phyloP scores from a whole-genome alignment of 1,140 invertebrate species.

The Halesus radiatus region DNA sequence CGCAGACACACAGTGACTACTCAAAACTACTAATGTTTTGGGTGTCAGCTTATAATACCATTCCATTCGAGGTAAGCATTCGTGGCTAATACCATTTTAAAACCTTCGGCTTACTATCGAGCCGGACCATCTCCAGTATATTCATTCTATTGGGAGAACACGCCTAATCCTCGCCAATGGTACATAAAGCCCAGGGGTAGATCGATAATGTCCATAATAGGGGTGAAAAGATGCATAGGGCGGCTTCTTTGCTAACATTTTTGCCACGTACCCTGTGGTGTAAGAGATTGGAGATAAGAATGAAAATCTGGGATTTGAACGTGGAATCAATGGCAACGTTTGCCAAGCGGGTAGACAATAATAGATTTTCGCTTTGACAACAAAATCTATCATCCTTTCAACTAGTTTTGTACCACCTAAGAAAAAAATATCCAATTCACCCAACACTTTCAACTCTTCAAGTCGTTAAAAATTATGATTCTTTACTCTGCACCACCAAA shows the following conservation, averaged over 20 bases:
- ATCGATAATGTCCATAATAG: slow-evolving; percentile 54
- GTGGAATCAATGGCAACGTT: slow-evolving; percentile 50
- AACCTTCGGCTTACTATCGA: slow-evolving; percentile 50
- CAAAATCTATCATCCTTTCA: neutral
- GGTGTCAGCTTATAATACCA: slow-evolving; percentile 50
- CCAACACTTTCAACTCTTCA: neutral
- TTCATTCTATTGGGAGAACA: slow-evolving; percentile 37
- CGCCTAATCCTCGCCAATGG: slow-evolving; percentile 47
- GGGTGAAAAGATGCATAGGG: slow-evolving; percentile 41
- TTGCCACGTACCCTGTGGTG: slow-evolving; percentile 53
- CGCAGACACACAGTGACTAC: slow-evolving; percentile 22
- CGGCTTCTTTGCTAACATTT: slow-evolving; percentile 51
- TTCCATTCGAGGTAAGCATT: slow-evolving; percentile 40
- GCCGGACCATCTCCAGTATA: slow-evolving; percentile 42
- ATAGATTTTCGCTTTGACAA: slow-evolving; percentile 25
- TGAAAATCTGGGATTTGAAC: slow-evolving; percentile 48
- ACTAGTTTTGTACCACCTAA: neutral
- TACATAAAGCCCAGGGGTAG: slow-evolving; percentile 40
- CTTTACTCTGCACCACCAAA: neutral
- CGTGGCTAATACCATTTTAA: slow-evolving; percentile 53
- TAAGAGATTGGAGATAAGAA: slow-evolving; percentile 54
- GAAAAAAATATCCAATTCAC: neutral
- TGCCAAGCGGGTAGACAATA: slow-evolving; percentile 35
- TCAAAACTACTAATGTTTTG: slow-evolving; percentile 33
- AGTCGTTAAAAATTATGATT: neutral